Evolutionary conservation across 2,113 vertebrate species (phyloP).

Genomic region (Percina caprodes): DNA sequence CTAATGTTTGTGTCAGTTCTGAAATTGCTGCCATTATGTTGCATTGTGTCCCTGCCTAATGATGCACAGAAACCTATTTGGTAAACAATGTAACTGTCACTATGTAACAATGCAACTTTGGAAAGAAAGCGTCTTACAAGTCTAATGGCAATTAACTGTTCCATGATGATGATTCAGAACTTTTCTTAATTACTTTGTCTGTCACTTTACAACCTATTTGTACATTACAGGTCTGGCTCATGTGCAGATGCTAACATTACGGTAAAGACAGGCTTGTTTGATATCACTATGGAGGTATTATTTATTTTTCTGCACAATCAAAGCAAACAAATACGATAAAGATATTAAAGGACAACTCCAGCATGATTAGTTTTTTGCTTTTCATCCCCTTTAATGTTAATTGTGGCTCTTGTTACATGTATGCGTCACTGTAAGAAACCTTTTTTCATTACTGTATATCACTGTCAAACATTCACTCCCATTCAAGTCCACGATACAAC

Average conservation of each 20-base stretch:
- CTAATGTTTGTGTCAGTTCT: slow-evolving; percentile 59
- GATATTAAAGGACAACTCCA: neutral
- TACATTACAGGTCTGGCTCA: neutral
- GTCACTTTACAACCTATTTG: neutral
- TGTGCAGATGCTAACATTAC: neutral
- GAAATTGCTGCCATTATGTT: slow-evolving; percentile 60
- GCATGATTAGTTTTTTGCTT: neutral
- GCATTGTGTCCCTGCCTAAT: slow-evolving; percentile 53
- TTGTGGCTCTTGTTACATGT: neutral
- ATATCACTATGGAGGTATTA: neutral
- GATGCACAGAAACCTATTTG: slow-evolving; percentile 41
- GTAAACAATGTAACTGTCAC: slow-evolving; percentile 40
- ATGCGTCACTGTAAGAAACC: neutral
- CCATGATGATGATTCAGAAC: slow-evolving; percentile 12
- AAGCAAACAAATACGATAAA: neutral
- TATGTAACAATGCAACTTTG: slow-evolving; percentile 27
- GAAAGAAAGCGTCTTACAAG: neutral
- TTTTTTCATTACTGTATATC: too few species aligned
- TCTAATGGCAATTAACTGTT: slow-evolving; percentile 37
- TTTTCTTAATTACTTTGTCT: slow-evolving; percentile 4
- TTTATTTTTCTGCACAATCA: slow-evolving; percentile 6
- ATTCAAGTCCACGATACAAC: neutral
- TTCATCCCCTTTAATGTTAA: neutral
- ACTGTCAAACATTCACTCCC: neutral
- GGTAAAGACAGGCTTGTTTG: neutral